Base-by-base conservation (phyloP, 2,888 invertebrate species). In the Caenorhabditis virilis region DNA sequence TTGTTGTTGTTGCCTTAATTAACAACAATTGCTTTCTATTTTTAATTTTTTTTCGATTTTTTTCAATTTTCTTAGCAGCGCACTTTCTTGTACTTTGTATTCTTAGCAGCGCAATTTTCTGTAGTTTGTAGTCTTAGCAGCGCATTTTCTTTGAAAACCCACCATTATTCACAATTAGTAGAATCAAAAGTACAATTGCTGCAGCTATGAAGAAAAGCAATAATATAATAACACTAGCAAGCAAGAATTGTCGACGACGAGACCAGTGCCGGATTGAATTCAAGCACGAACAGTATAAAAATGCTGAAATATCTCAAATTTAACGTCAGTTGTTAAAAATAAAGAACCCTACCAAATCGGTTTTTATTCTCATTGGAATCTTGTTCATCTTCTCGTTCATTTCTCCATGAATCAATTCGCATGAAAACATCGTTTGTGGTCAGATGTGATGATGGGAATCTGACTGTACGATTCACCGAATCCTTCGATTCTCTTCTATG, bases 231-330 rank as follows among this genome's bases (percentile, higher is more conserved):
- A 63, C 22, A 42, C 53, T 54, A 0, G 50, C 38, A 0, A 63
- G 23, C 20, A 49, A 39, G 13, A 57, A 58, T 46, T 63, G 57
- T 22, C 49, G 43, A 30, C 49, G 43, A 46, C 58, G 13, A 0
- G 63, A 63, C 63, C 63, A 63, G 18, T 49, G 38, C n/a, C 63
- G 48, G 0, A 63, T 52, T 1, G 62, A 47, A 45, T 62, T 42
- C 1, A 56, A 26, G 25, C 62, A 62, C 1, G 30, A 25, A 18
- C 62, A 62, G 13, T 39, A 22, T 0, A 62, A 35, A 16, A 43
- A 62, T 15, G 18, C 62, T 62, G 51, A 47, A 35, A 11, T 20
- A 15, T 13, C n/a, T 22, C 20, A 4, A 23, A 26, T 6, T n/a
- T 25, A 25, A 2, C 5, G 9, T n/a, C 5, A 25, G 9, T 13